Base-by-base conservation (phyloP, 92 coral and sea anemone species). In the Zoanthus gigantus region DNA sequence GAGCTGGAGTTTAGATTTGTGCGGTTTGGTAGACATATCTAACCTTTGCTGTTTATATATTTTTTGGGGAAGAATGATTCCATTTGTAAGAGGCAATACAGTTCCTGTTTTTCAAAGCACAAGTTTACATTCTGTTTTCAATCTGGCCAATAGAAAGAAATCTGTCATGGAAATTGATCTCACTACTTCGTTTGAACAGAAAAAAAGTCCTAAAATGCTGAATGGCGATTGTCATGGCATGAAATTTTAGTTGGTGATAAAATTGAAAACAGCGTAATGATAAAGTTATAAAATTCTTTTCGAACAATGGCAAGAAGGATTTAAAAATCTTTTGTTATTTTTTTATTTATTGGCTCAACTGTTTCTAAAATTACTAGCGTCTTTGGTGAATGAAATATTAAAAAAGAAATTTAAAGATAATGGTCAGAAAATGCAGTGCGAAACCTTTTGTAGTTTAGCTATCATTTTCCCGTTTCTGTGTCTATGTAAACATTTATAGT, bases 401-500 rank as follows among this genome's bases (percentile, higher is more conserved):
- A 9, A 14, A 1, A 10, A 1, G 6, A 65, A 28, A n/a, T 32
- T 44, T 29, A 28, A 0, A 28, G 34, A 67, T 58, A 17, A 58
- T 15, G 29, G 28, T 37, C 42, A 37, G 28, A 63, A 18, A 63
- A 63, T 15, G 9, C 10, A 63, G 69, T n/a, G 69, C 17, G 71
- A 57, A 79, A 11, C 44, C 9, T 42, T 58, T 12, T 63, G 14
- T 28, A 9, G 6, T 32, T 18, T 63, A 32, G n/a, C 30, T 10
- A 15, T 6, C 32, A n/a, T 17, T 80, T 81, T 81, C 47, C 67
- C 10, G 54, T 50, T 29, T 65, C 74, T 46, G 85, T 37, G 60
- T 65, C 58, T 37, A 50, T 81, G 65, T 81, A 81, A 81, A 81
- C 85, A 81, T 17, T 23, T 7, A n/a, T 15, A 28, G 74, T 81